These are phyloP conservation scores for Oreotragus oreotragus DNA, from an alignment of 2,113 vertebrate genomes.

Conservation along the genomic window DNA sequence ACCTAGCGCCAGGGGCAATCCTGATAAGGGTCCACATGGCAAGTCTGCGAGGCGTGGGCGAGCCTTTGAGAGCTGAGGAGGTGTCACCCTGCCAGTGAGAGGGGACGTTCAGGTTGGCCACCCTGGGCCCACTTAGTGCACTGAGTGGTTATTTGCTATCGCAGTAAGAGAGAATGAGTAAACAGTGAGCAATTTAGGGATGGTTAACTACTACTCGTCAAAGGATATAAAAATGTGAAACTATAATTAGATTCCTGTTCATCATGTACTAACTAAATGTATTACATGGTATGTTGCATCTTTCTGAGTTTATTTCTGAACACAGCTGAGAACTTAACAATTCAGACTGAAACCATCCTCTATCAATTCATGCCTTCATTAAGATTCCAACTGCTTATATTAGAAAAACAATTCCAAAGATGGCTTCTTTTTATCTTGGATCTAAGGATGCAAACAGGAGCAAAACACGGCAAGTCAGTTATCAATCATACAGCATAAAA, in stretches of 20 bases:
- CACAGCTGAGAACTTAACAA: slow-evolving; percentile 56
- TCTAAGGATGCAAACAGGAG: neutral
- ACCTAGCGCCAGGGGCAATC: neutral
- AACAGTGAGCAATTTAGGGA: slow-evolving; percentile 61
- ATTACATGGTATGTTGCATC: neutral
- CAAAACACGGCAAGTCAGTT: slow-evolving; percentile 38
- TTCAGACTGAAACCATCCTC: neutral
- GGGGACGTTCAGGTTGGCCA: slow-evolving; percentile 29
- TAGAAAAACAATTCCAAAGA: slow-evolving; percentile 57
- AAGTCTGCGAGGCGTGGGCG: neutral
- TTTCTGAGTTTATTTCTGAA: slow-evolving; percentile 59
- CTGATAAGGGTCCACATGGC: neutral
- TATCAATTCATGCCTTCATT: slow-evolving; percentile 43
- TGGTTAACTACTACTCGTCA: slow-evolving; percentile 59
- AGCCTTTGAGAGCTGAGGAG: neutral
- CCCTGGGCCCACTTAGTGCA: slow-evolving; percentile 56
- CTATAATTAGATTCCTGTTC: slow-evolving; percentile 67
- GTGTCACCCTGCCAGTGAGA: slow-evolving; percentile 35
- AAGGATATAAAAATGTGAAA: slow-evolving; percentile 58
- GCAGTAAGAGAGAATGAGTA: slow-evolving; percentile 51
- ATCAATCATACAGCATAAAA: slow-evolving; percentile 32
- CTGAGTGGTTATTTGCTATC: slow-evolving; percentile 64
- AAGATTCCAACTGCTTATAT: slow-evolving; percentile 51
- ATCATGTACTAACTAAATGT: slow-evolving; percentile 63
- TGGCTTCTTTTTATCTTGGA: slow-evolving; percentile 56